Conservation (phyloP, 37 sponge, comb jelly and placozoan species). For the Haliclona indistincta region DNA sequence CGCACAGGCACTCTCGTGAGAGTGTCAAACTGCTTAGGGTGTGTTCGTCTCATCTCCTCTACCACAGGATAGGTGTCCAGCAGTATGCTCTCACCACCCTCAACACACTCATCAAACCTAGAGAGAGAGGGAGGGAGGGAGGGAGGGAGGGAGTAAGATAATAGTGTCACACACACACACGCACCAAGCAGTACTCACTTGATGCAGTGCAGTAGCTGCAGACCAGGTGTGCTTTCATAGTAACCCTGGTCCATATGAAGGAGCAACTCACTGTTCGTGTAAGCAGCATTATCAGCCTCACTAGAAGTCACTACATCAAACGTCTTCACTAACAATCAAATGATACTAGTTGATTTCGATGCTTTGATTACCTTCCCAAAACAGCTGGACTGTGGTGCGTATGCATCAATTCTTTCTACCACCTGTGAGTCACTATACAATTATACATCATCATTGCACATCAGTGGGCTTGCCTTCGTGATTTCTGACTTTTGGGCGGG, state of each 20-base stretch:
- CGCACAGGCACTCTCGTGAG: slow-evolving; percentile 64
- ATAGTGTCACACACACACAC: too few species aligned
- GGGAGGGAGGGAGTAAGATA: too few species aligned
- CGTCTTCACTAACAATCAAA: too few species aligned
- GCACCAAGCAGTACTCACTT: slow-evolving; percentile 15
- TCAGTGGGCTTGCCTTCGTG: too few species aligned
- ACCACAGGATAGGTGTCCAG: slow-evolving; percentile 58
- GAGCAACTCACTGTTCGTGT: slow-evolving; percentile 9
- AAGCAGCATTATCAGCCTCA: slow-evolving; percentile 53
- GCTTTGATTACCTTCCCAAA: too few species aligned
- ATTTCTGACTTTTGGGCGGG: too few species aligned
- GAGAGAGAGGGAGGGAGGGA: too few species aligned
- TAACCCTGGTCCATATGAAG: slow-evolving; percentile 61
- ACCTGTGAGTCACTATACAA: too few species aligned
- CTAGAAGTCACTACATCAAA: slow-evolving; percentile 42
- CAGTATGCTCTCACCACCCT: slow-evolving; percentile 64
- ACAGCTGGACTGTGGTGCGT: too few species aligned
- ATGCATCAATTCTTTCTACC: too few species aligned
- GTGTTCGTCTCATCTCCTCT: slow-evolving; percentile 35
- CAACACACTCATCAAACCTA: slow-evolving; percentile 69
- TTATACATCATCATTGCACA: too few species aligned
- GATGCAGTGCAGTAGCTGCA: slow-evolving; percentile 67
- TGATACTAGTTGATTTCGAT: too few species aligned
- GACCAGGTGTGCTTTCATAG: slow-evolving; percentile 74
- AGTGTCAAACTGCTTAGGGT: slow-evolving; percentile 48